Percentiles rank a stretch among this genome's conserved stretches.
Evolutionary conservation across 53 echinoderm and acorn worm genomes (phyloP).

Genomic region (Paracentrotus lividus): DNA sequence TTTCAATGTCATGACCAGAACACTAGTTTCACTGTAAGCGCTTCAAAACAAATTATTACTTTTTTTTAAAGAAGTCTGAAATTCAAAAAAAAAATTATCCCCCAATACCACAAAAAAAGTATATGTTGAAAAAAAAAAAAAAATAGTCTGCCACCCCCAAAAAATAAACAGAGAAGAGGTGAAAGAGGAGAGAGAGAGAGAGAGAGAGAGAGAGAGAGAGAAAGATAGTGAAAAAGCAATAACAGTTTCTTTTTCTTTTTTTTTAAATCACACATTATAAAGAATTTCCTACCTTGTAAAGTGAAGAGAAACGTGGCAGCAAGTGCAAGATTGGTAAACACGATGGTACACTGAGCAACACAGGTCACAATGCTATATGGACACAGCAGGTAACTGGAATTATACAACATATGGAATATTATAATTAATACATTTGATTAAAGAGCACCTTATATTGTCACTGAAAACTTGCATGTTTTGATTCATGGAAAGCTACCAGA

Average conservation of each 20-base stretch:
- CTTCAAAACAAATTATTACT: too few species aligned
- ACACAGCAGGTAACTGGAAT: conserved; percentile 87
- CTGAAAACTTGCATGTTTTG: too few species aligned
- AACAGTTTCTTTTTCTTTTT: background rate
- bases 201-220: background rate
- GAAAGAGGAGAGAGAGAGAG: background rate
- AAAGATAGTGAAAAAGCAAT: background rate
- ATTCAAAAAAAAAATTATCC: too few species aligned
- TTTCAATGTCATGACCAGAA: too few species aligned
- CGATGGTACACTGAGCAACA: conserved; percentile 88
- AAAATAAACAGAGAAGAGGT: background rate
- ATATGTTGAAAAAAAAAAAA: too few species aligned
- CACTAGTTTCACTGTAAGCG: too few species aligned
- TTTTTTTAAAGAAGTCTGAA: too few species aligned
- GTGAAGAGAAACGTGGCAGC: conserved; percentile 89
- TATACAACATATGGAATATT: conserved; percentile 31
- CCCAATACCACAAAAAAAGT: too few species aligned
- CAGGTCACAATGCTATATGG: conserved; percentile 97
- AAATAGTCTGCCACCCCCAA: too few species aligned
- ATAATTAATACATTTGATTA: too few species aligned
- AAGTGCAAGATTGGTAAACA: conserved; percentile 86
- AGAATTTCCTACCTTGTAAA: conserved; percentile 80
- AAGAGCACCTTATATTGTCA: too few species aligned
- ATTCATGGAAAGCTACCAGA: too few species aligned
- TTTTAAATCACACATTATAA: background rate